Base-by-base conservation (phyloP, 2,797 vertebrate species). In the Trichosurus vulpecula region DNA sequence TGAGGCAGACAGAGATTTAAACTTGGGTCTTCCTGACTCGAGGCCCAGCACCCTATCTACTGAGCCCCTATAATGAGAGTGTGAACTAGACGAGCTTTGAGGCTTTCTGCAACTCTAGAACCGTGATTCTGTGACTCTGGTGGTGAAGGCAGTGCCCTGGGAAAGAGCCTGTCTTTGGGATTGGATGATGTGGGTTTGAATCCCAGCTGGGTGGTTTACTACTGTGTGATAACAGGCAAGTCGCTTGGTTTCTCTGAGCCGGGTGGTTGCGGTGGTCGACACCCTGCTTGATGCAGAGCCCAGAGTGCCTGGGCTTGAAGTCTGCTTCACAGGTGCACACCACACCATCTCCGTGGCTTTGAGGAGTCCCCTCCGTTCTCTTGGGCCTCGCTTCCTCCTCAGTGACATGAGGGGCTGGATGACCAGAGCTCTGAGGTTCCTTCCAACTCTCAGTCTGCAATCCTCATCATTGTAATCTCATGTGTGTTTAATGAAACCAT, bases 371-470 rank as follows among this genome's bases (percentile, higher is more conserved):
- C 52, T 54, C 41, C 35, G 6, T 47, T 53, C 56, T 53, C 22
- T 16, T 6, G 41, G 27, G 54, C 19, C 53, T 57, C 2, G 0
- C 41, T 29, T n/a, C 35, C 0, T 52, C 16, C n/a, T 61, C 61
- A 74, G 52, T 30, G 30, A 56, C 29, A 16, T 0, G 35, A 91
- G 92, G 27, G 6, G 13, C 90, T 8, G 13, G 58, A 89, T 35
- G 16, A 2, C 2, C 4, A 35, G 55, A 6, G 0, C 52, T 51
- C 14, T 0, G 12, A 22, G 2, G 0, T 25, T 30, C 30, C 51
- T 51, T 53, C 31, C 0, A 22, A 1, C 27, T 27, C 35, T 56
- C 16, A 5, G 19, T 66, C 29, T 51, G 22, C 16, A 66, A 29
- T 51, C 51, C 53, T 29, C 41, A 41, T 10, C 54, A 1, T 54